Evolutionary conservation across 2,113 vertebrate species (phyloP).

Genomic region (Platysteira castanea): DNA sequence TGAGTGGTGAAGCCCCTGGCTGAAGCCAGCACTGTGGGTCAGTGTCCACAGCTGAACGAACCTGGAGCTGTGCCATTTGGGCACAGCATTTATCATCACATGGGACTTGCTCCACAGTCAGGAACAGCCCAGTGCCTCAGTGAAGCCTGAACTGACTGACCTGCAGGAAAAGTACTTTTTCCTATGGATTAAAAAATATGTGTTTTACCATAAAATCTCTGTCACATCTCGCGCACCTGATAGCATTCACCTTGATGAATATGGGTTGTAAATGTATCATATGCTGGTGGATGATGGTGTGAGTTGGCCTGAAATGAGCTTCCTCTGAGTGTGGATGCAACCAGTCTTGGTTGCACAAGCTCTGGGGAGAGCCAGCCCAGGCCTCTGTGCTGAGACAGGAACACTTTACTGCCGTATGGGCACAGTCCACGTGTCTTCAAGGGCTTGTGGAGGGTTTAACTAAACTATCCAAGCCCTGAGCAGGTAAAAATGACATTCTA

Average conservation of each 20-base stretch:
- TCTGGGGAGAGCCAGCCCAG: background rate
- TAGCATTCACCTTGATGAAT: background rate
- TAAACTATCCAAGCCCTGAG: background rate
- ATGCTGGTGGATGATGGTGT: background rate
- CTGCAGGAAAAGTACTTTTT: background rate
- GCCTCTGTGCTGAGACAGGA: background rate
- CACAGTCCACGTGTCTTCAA: background rate
- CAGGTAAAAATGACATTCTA: conserved; percentile 7
- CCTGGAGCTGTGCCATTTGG: accelerated
- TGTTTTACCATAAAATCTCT: background rate
- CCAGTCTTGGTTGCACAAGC: background rate
- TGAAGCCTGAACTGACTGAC: background rate
- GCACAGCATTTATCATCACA: accelerated
- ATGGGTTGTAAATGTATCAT: background rate
- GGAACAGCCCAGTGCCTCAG: background rate
- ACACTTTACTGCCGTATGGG: background rate
- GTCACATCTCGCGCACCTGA: accelerated
- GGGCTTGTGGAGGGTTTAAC: background rate
- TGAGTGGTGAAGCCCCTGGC: background rate
- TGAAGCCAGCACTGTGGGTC: accelerated
- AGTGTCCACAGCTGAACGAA: background rate
- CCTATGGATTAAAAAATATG: background rate
- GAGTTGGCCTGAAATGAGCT: background rate
- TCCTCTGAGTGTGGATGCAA: background rate
- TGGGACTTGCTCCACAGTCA: background rate